These are phyloP conservation scores for Spinibarbus caldwelli DNA, from an alignment of 2,797 vertebrate species.

Conservation along the genomic window DNA sequence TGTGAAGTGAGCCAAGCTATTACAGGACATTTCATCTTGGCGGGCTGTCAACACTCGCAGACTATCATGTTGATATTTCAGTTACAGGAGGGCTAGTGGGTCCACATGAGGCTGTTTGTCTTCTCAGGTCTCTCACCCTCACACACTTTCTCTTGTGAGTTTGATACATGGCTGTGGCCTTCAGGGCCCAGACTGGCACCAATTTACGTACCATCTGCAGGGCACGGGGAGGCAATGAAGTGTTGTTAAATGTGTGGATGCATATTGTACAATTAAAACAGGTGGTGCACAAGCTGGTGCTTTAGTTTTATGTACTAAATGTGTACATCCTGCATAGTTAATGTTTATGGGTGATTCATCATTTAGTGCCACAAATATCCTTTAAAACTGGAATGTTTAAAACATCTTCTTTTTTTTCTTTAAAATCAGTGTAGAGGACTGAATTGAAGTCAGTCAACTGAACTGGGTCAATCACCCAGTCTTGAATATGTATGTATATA, in stretches of 20 bases:
- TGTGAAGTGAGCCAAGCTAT: constrained; percentile 29
- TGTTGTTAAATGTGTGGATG: constrained; percentile 28
- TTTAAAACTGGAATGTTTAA: not conserved
- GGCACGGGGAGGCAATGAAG: constrained; percentile 15
- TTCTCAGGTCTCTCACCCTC: constrained; percentile 20
- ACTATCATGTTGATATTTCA: constrained; percentile 41
- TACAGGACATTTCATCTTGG: constrained; percentile 42
- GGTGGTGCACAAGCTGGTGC: constrained; percentile 28
- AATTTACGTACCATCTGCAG: constrained; percentile 52
- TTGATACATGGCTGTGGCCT: constrained; percentile 31
- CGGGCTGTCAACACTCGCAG: constrained; percentile 34
- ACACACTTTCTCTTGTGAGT: constrained; percentile 15
- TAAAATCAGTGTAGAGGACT: not conserved
- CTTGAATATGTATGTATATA: not conserved
- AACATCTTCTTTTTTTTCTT: not conserved
- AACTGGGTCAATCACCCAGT: not conserved
- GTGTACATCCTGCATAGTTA: constrained; percentile 11
- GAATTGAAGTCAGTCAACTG: not conserved
- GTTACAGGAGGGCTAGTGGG: constrained; percentile 26
- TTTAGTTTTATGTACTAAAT: constrained; percentile 12
- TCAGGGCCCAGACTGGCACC: constrained; percentile 27
- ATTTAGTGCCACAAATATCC: not conserved
- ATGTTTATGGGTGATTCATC: not conserved
- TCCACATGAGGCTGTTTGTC: constrained; percentile 39
- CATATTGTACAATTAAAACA: constrained; percentile 41